A percentile compares a stretch with the other conserved stretches of the same genome.
phyloP scores from a whole-genome alignment of 1,140 invertebrate species.

The Dendrolimus kikuchii region DNA sequence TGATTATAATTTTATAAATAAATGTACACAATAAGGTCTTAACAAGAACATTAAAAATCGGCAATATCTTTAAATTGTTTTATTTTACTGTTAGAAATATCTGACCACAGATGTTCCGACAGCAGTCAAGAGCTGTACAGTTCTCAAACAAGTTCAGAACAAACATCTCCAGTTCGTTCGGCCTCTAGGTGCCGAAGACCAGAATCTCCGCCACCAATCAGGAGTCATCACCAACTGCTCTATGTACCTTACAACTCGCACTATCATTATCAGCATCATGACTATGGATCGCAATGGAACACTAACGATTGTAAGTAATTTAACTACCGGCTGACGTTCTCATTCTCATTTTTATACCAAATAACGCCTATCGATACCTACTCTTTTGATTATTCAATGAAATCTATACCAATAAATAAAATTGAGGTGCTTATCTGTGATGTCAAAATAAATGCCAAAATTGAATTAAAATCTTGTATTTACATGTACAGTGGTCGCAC shows the following conservation, averaged over 20 bases:
- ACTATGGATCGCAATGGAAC: slow-evolving; percentile 43
- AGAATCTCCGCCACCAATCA: slow-evolving; percentile 77
- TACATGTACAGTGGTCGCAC: too few relatives aligned
- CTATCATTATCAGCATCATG: slow-evolving; percentile 55
- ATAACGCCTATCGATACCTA: too few relatives aligned
- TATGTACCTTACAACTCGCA: slow-evolving; percentile 80
- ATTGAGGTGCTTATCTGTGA: too few relatives aligned
- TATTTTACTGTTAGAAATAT: neutral
- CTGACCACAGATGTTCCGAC: slow-evolving; percentile 44
- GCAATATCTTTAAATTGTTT: too few relatives aligned
- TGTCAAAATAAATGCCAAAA: too few relatives aligned
- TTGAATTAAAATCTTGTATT: too few relatives aligned
- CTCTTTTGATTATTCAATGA: too few relatives aligned
- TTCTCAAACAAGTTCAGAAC: slow-evolving; percentile 59
- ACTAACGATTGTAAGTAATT: slow-evolving; percentile 44
- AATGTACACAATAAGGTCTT: too few relatives aligned
- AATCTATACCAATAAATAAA: too few relatives aligned
- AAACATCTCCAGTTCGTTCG: slow-evolving; percentile 50
- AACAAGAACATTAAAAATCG: too few relatives aligned
- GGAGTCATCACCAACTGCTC: slow-evolving; percentile 80
- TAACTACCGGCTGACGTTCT: neutral
- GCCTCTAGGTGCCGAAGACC: slow-evolving; percentile 68
- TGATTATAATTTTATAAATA: too few relatives aligned
- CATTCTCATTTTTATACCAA: neutral
- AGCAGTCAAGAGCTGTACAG: slow-evolving; percentile 66